Base-by-base conservation (phyloP, 2,113 vertebrate species). In the Rhodinocichla rosea region DNA sequence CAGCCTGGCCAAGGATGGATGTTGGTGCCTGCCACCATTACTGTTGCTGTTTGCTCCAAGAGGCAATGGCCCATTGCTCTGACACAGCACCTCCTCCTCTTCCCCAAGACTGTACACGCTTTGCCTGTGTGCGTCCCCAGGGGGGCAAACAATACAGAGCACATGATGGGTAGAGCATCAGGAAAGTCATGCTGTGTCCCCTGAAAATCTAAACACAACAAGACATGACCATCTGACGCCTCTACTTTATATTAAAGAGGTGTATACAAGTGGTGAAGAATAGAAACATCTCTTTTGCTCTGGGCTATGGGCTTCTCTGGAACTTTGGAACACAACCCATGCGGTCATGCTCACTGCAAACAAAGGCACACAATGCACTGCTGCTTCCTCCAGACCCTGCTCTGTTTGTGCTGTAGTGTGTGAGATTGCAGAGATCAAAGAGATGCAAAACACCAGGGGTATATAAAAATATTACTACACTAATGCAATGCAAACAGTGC, bases 81-180 rank as follows among this genome's bases (percentile, higher is more conserved):
- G 55, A 50, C 8, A 7, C 10, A 55, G 35, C 47, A 53, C 19
- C 21, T 85, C 33, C 37, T 75, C 39, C 49, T 56, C 30, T 26
- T 7, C 21, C 20, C 20, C 0, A 0, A 53, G 80, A 53, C 1
- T 2, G 1, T 5, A 20, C 1, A 0, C 16, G 4, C 10, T 74
- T 74, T 53, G 55, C 32, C 47, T n/a, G 15, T 30, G 20, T 6
- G 14, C 15, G 13, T 37, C 28, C 32, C 16, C 1, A 0, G n/a
- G 18, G 13, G 7, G 11, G 27, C 3, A 77, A 64, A 40, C 5
- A 10, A 87, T 60, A 47, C 0, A 4, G 3, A 52, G 53, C 35
- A 52, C 15, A 28, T 13, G 49, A 89, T 24, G 27, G 15, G 24
- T 27, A 63, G 22, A 79, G 22, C 15, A 80, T 19, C 39, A 50